Percentiles rank a stretch among this genome's conserved stretches.
Evolutionary conservation across 2,113 vertebrate species (phyloP).

Genomic region (Albula goreensis): DNA sequence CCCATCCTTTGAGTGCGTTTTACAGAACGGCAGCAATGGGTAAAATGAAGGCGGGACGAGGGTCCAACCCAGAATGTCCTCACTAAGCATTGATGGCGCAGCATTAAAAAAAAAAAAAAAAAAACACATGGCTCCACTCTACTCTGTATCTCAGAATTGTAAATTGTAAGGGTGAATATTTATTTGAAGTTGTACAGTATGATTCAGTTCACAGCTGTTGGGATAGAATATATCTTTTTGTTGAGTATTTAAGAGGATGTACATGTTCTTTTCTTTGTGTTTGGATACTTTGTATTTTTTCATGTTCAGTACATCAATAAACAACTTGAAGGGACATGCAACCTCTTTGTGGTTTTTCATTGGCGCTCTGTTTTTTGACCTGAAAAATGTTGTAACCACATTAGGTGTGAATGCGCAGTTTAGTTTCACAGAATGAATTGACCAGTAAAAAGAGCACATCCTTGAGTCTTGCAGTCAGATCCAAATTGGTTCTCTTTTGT

Average conservation of each 20-base stretch:
- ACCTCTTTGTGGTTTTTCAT: neutral
- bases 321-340: constrained; percentile 93
- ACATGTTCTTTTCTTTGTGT: constrained; percentile 98
- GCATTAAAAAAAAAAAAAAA: neutral
- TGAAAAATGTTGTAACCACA: neutral
- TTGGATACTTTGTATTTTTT: constrained; percentile 95
- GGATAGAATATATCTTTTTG: constrained; percentile 90
- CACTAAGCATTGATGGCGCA: neutral
- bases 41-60: neutral
- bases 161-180: constrained; percentile 88
- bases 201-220: constrained; percentile 89
- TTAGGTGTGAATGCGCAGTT: neutral
- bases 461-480: too few species aligned
- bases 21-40: neutral
- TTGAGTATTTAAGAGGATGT: constrained; percentile 99
- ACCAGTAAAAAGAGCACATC: too few species aligned
- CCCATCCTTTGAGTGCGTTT: neutral
- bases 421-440: neutral
- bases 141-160: constrained; percentile 79
- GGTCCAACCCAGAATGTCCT: neutral
- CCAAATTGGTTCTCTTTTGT: too few species aligned
- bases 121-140: neutral
- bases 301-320: constrained; percentile 99
- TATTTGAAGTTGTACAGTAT: constrained; percentile 98
- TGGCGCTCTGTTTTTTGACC: neutral